Conservation (phyloP, 2,113 vertebrate species). For the Myiopsitta monachus region DNA sequence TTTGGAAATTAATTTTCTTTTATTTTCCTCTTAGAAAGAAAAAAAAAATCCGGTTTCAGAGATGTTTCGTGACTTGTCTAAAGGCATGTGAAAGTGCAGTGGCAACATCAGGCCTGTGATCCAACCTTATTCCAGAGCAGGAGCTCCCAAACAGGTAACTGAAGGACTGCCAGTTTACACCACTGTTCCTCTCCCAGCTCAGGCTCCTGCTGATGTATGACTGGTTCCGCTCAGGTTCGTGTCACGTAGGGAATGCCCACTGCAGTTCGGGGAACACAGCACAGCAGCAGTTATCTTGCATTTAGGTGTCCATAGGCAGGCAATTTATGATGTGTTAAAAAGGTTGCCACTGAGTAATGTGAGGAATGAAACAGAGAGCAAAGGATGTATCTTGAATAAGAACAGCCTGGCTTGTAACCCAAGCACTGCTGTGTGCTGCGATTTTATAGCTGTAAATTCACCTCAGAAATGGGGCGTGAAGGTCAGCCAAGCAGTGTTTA, state of each 20-base stretch:
- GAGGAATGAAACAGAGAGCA: not conserved
- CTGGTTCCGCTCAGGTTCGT: not conserved
- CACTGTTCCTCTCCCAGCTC: too few relatives aligned
- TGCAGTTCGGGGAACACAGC: rapidly evolving
- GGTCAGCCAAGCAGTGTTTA: not conserved
- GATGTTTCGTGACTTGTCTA: not conserved
- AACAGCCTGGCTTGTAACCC: not conserved
- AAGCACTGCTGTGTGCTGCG: rapidly evolving
- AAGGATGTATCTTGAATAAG: not conserved
- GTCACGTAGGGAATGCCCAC: rapidly evolving
- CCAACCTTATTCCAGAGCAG: not conserved
- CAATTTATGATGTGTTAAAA: rapidly evolving
- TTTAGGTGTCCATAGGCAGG: not conserved
- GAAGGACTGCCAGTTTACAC: rapidly evolving
- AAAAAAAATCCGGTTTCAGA: not conserved
- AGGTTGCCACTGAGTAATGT: not conserved
- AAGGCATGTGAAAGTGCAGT: not conserved
- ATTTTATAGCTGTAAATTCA: not conserved
- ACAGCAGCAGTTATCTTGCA: not conserved
- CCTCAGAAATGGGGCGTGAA: not conserved
- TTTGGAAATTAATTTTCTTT: not conserved
- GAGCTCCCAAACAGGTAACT: not conserved
- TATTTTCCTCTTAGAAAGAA: not conserved
- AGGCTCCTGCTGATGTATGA: rapidly evolving
- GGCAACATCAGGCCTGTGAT: not conserved